Percentiles rank a stretch among this genome's conserved stretches.
These are phyloP conservation scores for Neogobius melanostomus DNA, from an alignment of 2,113 vertebrate species.

Conservation along the genomic window DNA sequence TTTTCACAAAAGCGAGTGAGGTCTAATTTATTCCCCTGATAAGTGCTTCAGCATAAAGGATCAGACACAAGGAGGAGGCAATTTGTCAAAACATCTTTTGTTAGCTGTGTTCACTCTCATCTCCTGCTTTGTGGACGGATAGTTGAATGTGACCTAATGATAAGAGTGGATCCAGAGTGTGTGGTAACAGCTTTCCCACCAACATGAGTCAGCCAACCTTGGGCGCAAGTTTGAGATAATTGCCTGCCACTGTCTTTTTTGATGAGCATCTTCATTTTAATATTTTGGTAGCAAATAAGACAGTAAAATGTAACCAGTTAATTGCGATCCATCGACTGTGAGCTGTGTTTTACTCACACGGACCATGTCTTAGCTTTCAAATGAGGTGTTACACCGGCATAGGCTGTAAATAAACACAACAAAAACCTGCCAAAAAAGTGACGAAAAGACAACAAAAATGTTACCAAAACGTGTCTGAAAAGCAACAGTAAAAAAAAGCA, in stretches of 20 bases:
- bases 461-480: too few relatives aligned
- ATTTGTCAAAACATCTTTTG: slow-evolving; percentile 11
- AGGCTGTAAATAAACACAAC: too few relatives aligned
- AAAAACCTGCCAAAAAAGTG: too few relatives aligned
- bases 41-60: slow-evolving; percentile 2
- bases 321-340: too few relatives aligned
- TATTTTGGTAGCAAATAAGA: too few relatives aligned
- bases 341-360: too few relatives aligned
- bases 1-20: background rate
- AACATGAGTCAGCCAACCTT: background rate
- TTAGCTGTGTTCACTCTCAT: background rate
- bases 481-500: too few relatives aligned
- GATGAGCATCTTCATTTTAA: background rate
- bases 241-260: background rate
- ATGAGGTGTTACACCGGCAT: too few relatives aligned
- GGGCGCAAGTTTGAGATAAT: background rate
- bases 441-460: too few relatives aligned
- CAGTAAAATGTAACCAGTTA: too few relatives aligned
- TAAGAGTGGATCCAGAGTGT: background rate
- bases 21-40: background rate
- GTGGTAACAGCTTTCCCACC: background rate
- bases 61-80: background rate
- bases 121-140: background rate
- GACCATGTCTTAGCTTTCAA: too few relatives aligned
- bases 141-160: background rate